Conservation (phyloP, 2,797 vertebrate genomes). For the Lepidocolaptes lacrymiger region DNA sequence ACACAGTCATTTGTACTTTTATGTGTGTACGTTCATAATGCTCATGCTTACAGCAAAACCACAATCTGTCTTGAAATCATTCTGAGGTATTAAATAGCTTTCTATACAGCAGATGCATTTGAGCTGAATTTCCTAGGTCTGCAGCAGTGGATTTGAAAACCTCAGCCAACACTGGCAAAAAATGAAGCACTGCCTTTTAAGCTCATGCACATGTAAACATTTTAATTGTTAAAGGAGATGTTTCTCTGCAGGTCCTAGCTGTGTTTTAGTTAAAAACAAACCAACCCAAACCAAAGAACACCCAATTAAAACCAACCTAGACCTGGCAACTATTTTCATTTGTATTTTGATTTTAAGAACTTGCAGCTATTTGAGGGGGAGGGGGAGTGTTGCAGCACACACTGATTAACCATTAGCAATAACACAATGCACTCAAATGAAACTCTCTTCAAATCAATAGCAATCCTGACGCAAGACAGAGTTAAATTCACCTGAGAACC, state of each 20-base stretch:
- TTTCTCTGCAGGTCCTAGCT: background rate
- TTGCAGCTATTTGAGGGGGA: background rate
- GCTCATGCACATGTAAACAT: background rate
- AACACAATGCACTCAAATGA: background rate
- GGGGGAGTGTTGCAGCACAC: background rate
- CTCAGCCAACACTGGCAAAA: background rate
- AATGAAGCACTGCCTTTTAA: background rate
- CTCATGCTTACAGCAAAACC: background rate
- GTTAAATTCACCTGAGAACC: slow-evolving; percentile 18
- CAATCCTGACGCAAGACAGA: background rate
- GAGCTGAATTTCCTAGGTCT: background rate
- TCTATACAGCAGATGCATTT: background rate
- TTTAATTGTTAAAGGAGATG: background rate
- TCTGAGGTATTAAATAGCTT: background rate
- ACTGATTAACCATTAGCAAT: background rate
- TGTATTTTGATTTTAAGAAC: background rate
- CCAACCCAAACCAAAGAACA: background rate
- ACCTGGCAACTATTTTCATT: background rate
- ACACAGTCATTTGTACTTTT: background rate
- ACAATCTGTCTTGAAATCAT: background rate
- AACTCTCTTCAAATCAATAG: slow-evolving; percentile 24
- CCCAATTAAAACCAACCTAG: background rate
- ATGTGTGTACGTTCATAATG: background rate
- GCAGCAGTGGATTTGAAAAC: background rate
- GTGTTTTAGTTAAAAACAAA: background rate